These are phyloP conservation scores for Patagioenas fasciata DNA, from an alignment of 2,113 vertebrate genomes.

Conservation along the genomic window DNA sequence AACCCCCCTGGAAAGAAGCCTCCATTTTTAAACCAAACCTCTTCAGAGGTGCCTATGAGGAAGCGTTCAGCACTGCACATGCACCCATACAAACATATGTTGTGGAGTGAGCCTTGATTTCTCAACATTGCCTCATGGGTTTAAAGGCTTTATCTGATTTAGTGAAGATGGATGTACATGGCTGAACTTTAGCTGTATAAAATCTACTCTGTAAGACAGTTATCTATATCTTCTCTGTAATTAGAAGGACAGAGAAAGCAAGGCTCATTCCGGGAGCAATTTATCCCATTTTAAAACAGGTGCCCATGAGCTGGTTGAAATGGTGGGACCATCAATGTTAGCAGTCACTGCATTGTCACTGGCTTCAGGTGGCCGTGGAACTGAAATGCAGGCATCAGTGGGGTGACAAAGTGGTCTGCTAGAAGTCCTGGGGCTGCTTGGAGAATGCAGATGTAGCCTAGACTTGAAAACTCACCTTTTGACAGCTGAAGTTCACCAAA, in stretches of 20 bases:
- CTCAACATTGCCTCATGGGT: not conserved
- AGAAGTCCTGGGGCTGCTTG: not conserved
- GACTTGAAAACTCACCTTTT: not conserved
- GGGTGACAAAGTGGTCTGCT: not conserved
- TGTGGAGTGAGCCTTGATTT: not conserved
- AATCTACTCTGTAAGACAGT: not conserved
- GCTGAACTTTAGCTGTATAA: not conserved
- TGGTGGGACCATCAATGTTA: not conserved
- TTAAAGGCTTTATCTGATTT: not conserved
- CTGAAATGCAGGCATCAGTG: not conserved
- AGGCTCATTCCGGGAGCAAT: not conserved
- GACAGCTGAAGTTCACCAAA: not conserved
- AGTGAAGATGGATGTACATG: not conserved
- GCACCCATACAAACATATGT: rapidly evolving
- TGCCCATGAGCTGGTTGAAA: not conserved
- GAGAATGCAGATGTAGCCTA: rapidly evolving
- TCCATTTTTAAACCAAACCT: not conserved
- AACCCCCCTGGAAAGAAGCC: not conserved
- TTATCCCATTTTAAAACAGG: not conserved
- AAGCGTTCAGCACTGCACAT: not conserved
- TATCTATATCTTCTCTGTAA: not conserved
- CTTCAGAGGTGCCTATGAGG: not conserved
- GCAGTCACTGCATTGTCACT: not conserved
- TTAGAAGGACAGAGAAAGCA: not conserved
- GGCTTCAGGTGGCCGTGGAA: not conserved